Conservation (phyloP, 23 tunicate species). For the Ascidia mentula region DNA sequence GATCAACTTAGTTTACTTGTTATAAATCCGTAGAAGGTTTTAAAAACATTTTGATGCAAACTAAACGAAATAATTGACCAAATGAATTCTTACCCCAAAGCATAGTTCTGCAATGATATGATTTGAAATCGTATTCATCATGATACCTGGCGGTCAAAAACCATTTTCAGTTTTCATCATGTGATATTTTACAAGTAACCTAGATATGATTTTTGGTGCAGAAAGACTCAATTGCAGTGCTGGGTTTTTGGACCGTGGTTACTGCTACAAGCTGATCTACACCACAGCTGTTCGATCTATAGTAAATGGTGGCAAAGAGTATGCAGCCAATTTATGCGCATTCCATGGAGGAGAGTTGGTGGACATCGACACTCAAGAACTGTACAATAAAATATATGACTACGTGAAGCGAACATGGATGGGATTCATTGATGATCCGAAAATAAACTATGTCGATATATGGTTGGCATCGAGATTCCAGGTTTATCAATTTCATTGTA, state of each 20-base stretch:
- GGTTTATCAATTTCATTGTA: no score
- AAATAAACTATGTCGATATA: neutral
- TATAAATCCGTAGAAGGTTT: no score
- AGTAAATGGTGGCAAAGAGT: neutral
- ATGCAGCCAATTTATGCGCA: neutral
- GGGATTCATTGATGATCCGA: neutral
- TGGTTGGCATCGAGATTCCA: slow-evolving; percentile 15
- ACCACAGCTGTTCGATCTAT: neutral
- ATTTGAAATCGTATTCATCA: no score
- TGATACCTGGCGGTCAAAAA: no score
- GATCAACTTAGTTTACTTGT: no score
- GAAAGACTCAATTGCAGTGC: neutral
- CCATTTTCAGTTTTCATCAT: no score
- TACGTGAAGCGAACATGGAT: neutral
- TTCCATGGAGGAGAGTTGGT: neutral
- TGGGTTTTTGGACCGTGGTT: slow-evolving; percentile 2
- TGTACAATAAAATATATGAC: neutral
- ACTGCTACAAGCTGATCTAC: neutral
- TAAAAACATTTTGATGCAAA: no score
- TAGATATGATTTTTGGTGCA: no score
- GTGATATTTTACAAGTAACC: no score
- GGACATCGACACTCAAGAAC: neutral
- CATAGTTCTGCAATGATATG: no score
- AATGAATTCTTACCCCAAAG: no score
- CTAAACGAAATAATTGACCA: no score